Percentiles rank a stretch among this genome's conserved stretches.
Evolutionary conservation across 2,888 invertebrate species (phyloP).

Genomic region (Bursaphelenchus okinawaensis): DNA sequence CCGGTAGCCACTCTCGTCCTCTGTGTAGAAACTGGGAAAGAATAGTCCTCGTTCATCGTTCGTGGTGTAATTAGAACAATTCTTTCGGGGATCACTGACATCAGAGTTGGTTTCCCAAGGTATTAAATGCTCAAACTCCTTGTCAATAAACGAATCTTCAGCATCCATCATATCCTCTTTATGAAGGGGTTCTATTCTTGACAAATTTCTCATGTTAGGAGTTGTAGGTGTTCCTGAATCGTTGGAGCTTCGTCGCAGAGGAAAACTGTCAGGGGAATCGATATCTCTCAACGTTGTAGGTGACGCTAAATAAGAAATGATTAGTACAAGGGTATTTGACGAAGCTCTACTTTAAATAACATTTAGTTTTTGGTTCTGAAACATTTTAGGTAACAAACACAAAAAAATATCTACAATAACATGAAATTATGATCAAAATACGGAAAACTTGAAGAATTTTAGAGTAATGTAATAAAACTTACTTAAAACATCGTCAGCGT

Average conservation of each 20-base stretch:
- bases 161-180: background rate
- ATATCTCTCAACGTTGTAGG: background rate
- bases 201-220: no score
- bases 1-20: slow-evolving; percentile 3
- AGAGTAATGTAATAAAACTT: background rate
- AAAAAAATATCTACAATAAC: no score
- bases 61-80: background rate
- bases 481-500: background rate
- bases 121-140: no score
- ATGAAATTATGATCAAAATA: no score
- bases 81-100: background rate
- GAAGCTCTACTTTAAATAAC: no score
- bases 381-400: no score
- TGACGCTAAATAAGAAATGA: background rate
- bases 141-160: no score
- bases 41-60: slow-evolving; percentile 1
- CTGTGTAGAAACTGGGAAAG: slow-evolving; percentile 5
- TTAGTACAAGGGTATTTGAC: no score
- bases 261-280: background rate
- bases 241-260: background rate
- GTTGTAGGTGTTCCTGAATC: background rate
- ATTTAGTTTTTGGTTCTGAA: no score
- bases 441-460: no score
- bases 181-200: no score
- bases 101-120: background rate